A percentile compares a stretch with the other conserved stretches of the same genome.
Conservation (phyloP, 2,113 vertebrate species). For the Chaenocephalus aceratus region DNA sequence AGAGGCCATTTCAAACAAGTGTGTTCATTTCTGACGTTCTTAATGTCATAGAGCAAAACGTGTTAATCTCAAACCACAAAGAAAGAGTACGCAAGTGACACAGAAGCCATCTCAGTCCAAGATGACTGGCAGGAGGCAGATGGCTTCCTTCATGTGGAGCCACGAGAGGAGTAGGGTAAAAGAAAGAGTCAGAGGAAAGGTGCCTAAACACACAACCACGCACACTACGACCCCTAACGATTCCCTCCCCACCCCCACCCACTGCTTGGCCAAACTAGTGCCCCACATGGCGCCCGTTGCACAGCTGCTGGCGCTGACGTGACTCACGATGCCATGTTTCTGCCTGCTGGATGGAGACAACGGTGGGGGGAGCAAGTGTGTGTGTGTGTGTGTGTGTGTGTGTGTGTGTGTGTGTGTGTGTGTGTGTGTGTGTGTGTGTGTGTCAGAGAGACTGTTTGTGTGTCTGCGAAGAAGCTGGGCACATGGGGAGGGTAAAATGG, state of each 20-base stretch:
- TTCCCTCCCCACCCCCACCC: conserved; percentile 34
- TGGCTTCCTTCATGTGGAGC: conserved; percentile 63
- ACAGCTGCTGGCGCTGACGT: conserved; percentile 74
- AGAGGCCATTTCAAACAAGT: too few species aligned
- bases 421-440: conserved; percentile 6
- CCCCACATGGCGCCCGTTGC: conserved; percentile 65
- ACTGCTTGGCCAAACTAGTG: conserved; percentile 52
- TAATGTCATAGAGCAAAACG: too few species aligned
- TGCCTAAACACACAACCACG: conserved; percentile 29
- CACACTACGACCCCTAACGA: conserved; percentile 37
- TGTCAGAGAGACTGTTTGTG: too few species aligned
- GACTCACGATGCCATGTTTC: conserved; percentile 69
- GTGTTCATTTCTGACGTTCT: too few species aligned
- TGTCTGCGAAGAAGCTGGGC: too few species aligned
- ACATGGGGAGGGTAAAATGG: conserved; percentile 67
- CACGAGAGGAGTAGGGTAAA: conserved; percentile 41
- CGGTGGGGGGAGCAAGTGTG: neutral
- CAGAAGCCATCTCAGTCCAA: conserved; percentile 36
- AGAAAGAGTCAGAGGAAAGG: conserved; percentile 58
- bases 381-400: conserved; percentile 41
- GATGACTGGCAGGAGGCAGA: conserved; percentile 72
- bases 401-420: conserved; percentile 22
- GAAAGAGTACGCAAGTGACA: conserved; percentile 43
- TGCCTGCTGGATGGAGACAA: conserved; percentile 59
- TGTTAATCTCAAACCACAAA: too few species aligned